Evolutionary conservation across 2,113 vertebrate species (phyloP).

Genomic region (Zosterops japonicus): DNA sequence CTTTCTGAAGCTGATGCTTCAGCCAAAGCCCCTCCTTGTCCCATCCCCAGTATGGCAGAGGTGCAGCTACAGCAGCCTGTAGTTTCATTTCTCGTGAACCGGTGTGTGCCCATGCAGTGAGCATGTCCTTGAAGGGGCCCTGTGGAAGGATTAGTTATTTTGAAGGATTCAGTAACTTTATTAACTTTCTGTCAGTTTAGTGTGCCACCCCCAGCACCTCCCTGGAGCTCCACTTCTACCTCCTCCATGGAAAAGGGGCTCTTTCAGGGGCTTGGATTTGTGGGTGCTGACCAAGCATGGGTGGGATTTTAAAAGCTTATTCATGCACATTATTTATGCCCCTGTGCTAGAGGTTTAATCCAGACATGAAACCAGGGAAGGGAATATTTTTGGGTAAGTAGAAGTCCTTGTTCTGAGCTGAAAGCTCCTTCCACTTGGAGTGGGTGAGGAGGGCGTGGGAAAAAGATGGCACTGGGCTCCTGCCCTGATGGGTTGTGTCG

Average conservation of each 20-base stretch:
- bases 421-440: background rate
- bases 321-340: background rate
- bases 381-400: background rate
- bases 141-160: background rate
- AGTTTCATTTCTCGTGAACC: background rate
- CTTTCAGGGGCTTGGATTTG: background rate
- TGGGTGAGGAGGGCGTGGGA: background rate
- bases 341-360: background rate
- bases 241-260: background rate
- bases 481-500: background rate
- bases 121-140: background rate
- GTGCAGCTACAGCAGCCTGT: rapidly evolving
- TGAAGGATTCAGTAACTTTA: background rate
- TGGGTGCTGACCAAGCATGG: background rate
- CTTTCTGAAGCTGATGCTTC: background rate
- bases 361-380: background rate
- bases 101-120: too few relatives aligned
- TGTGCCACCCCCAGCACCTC: background rate
- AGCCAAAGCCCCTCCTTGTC: background rate
- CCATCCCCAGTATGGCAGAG: background rate
- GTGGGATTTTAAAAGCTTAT: background rate
- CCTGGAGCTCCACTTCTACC: background rate
- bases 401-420: background rate
- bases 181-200: background rate
- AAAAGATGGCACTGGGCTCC: background rate